phyloP scores from a whole-genome alignment of 1,140 invertebrate species.

The Drosophila jambulina region DNA sequence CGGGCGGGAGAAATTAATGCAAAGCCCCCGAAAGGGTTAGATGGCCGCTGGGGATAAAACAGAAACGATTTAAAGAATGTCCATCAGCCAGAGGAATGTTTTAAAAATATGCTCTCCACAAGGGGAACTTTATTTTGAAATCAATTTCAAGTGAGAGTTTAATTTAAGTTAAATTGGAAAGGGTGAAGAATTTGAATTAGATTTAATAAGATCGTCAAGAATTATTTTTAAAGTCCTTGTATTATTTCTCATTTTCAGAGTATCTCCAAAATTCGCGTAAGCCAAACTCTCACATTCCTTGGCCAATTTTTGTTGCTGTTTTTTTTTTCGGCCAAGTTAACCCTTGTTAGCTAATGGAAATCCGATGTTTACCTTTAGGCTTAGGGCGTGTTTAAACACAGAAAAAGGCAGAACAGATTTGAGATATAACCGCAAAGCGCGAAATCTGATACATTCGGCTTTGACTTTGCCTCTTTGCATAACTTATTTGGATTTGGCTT shows the following conservation, averaged over 20 bases:
- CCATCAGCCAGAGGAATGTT: slow-evolving; percentile 7
- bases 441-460: slow-evolving; percentile 76
- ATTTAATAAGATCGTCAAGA: not conserved
- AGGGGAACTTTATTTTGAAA: not conserved
- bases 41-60: slow-evolving; percentile 18
- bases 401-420: slow-evolving; percentile 22
- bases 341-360: slow-evolving; percentile 66
- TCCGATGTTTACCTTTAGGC: slow-evolving; percentile 66
- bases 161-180: too few species aligned
- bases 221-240: not conserved
- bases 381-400: slow-evolving; percentile 55
- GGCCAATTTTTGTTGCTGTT: slow-evolving; percentile 20
- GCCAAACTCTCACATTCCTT: slow-evolving; percentile 2
- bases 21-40: slow-evolving; percentile 40
- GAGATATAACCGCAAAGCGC: slow-evolving; percentile 60
- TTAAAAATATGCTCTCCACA: not conserved
- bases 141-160: not conserved
- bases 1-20: slow-evolving; percentile 40
- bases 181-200: too few species aligned
- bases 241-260: slow-evolving; percentile 1
- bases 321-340: slow-evolving; percentile 30
- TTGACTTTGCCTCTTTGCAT: slow-evolving; percentile 52
- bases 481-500: slow-evolving; percentile 63
- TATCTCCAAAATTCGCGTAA: slow-evolving; percentile 3
- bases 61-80: slow-evolving; percentile 36